Base-by-base conservation (phyloP, 2,888 invertebrate genomes). In the Maniola hyperantus region DNA sequence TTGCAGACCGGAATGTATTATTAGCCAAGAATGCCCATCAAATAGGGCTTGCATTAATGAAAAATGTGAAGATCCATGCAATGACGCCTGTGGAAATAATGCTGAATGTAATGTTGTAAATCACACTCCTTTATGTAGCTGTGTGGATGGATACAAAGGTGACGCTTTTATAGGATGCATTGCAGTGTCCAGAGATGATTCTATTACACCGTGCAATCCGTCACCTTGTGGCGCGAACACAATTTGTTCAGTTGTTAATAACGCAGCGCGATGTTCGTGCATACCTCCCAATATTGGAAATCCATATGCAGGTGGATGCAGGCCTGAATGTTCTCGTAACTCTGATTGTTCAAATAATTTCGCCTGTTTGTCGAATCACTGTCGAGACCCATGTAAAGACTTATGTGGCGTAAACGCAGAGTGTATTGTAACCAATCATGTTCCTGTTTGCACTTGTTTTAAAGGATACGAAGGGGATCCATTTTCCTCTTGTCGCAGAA, bases 281-380 rank as follows among this genome's bases (percentile, higher is more conserved):
- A 96, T 97, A 79, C 96, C 97, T 67, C 97, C 97, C 5, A 97
- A 97, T 78, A 95, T 96, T 71, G 97, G 97, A 8, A 97, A 98
- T 89, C 97, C 97, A 5, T 97, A 97, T 80, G 94, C 94, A 15
- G 95, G 96, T 18, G 97, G 97, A 42, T 98, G 97, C 79, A 93
- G 96, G 71, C 97, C 97, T 2, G 97, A 97, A 88, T 97, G 97
- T 83, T 94, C 95, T 11, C 94, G 95, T 72, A 97, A 96, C 82
- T 94, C 96, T 0, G 97, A 97, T 78, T 97, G 97, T 82, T 93
- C 96, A 6, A 95, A 94, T 73, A 93, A 95, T 77, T 87, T 96
- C 70, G 95, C 97, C 46, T 97, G 97, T 81, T 92, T 97, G 55
- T 96, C 96, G 66, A 96, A 96, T 77, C 96, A 97, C 81, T 97